Evolutionary conservation across 2,888 invertebrate genomes (phyloP).

Genomic region (Aromia moschata): DNA sequence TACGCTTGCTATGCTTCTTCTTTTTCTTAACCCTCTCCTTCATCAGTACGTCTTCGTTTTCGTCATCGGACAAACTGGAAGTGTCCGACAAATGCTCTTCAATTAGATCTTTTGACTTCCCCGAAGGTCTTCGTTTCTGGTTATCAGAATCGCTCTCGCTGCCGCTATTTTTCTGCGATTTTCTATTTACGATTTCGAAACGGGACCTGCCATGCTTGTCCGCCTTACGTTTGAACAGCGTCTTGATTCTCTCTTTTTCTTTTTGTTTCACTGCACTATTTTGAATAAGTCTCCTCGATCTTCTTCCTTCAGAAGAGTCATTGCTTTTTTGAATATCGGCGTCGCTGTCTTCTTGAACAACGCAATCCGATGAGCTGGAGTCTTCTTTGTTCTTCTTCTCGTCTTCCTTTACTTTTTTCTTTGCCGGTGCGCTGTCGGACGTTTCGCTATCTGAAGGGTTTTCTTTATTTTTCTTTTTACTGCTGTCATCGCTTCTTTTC

Average conservation of each 20-base stretch:
- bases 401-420: conserved; percentile 11
- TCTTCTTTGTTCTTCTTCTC: conserved; percentile 20
- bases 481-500: background rate
- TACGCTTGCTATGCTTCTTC: conserved; percentile 15
- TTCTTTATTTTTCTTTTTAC: background rate
- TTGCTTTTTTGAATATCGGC: conserved; percentile 1
- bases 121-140: conserved; percentile 3
- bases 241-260: conserved; percentile 22
- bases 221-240: conserved; percentile 26
- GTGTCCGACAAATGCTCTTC: conserved; percentile 25
- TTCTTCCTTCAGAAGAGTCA: conserved; percentile 16
- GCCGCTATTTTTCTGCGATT: conserved; percentile 6
- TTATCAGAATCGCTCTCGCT: conserved; percentile 12
- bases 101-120: conserved; percentile 8
- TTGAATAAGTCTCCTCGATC: conserved; percentile 20
- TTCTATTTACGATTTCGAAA: conserved; percentile 20
- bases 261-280: conserved; percentile 10
- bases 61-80: conserved; percentile 28
- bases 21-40: conserved; percentile 19
- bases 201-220: conserved; percentile 12
- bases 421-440: background rate
- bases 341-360: conserved; percentile 6
- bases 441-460: background rate
- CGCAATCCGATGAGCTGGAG: conserved; percentile 13
- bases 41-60: conserved; percentile 13